phyloP scores from a whole-genome alignment of 2,113 vertebrate species.

The Tragelaphus buxtoni region DNA sequence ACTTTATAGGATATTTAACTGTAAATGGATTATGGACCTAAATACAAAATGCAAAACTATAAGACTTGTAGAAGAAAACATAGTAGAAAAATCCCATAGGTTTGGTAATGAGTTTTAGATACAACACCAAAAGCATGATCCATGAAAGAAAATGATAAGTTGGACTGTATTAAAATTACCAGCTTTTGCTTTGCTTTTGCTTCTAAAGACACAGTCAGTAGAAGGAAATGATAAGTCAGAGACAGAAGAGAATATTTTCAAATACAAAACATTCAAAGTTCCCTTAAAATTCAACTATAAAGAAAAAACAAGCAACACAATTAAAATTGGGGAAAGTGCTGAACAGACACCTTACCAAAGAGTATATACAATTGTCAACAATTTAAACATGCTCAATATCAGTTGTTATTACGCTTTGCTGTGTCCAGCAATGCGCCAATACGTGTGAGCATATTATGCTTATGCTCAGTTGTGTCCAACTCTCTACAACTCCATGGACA shows the following conservation, averaged over 20 bases:
- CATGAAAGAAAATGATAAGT: neutral
- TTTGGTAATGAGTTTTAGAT: neutral
- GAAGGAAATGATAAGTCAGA: neutral
- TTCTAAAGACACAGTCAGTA: neutral
- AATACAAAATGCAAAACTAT: neutral
- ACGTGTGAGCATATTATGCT: no score
- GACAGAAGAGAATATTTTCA: neutral
- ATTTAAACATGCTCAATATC: neutral
- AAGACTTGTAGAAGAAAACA: neutral
- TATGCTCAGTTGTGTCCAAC: neutral
- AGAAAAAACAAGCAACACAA: neutral
- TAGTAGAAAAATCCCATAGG: neutral
- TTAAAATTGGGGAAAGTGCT: neutral
- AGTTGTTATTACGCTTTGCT: neutral
- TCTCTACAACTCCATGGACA: neutral
- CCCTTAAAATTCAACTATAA: neutral
- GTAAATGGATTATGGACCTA: neutral
- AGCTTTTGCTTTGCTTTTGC: neutral
- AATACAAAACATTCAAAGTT: neutral
- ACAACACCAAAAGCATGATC: neutral
- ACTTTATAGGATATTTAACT: neutral
- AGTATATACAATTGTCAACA: neutral
- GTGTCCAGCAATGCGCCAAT: no score
- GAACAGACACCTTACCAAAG: neutral
- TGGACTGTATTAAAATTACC: neutral